A percentile compares a stretch with the other conserved stretches of the same genome.
phyloP scores from a whole-genome alignment of 2,797 vertebrate species.

The Malurus leucopterus region DNA sequence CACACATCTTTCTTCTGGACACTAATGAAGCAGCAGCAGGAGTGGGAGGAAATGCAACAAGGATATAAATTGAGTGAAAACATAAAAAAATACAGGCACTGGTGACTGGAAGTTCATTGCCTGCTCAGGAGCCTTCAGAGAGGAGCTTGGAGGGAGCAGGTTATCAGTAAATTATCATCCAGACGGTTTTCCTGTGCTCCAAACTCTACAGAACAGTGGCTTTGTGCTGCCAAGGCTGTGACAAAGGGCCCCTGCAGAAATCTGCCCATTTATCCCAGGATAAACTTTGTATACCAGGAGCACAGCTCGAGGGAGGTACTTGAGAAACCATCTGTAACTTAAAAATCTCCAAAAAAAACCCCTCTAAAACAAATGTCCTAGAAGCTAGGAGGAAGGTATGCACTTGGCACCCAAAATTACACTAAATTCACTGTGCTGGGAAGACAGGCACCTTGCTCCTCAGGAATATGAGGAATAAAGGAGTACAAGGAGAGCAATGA shows the following conservation, averaged over 20 bases:
- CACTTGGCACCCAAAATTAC: background rate
- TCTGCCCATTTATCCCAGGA: background rate
- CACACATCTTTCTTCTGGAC: conserved; percentile 24
- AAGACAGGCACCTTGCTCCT: background rate
- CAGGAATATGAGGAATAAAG: background rate
- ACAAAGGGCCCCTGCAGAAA: conserved; percentile 23
- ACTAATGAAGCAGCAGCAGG: conserved; percentile 52
- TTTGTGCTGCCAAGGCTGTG: background rate
- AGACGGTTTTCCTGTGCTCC: background rate
- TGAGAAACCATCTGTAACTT: background rate
- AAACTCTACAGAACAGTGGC: background rate
- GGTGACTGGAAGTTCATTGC: background rate
- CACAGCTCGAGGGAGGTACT: background rate
- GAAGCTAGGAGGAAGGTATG: background rate
- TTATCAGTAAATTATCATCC: conserved; percentile 12
- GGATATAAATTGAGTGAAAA: conserved; percentile 36
- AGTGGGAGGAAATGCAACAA: conserved; percentile 8
- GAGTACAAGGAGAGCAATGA: background rate
- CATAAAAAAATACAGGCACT: background rate
- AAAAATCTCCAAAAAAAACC: background rate
- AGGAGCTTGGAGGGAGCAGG: background rate
- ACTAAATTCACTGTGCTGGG: background rate
- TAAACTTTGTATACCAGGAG: background rate
- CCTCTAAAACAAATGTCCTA: background rate
- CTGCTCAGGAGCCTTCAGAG: conserved; percentile 7